Conservation (phyloP, 2,888 invertebrate genomes). For the Drosophila anomalata region DNA sequence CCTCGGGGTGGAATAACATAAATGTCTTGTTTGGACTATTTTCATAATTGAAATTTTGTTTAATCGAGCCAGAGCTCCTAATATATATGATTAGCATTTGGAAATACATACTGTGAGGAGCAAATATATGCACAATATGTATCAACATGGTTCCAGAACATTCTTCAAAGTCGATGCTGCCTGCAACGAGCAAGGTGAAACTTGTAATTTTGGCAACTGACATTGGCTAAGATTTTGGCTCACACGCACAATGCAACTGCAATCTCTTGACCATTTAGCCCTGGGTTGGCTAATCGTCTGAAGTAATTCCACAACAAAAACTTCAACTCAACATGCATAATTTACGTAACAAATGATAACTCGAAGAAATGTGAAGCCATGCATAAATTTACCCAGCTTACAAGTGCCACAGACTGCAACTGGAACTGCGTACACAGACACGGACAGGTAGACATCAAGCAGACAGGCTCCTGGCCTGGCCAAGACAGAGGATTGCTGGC, state of each 20-base stretch:
- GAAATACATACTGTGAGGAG: neutral
- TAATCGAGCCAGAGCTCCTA: constrained; percentile 34
- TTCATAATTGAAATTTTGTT: constrained; percentile 68
- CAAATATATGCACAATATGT: neutral
- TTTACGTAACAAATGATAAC: constrained; percentile 80
- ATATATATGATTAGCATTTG: constrained; percentile 53
- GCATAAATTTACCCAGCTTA: constrained; percentile 76
- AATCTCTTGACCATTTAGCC: constrained; percentile 55
- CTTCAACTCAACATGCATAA: constrained; percentile 78
- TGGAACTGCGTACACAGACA: constrained; percentile 21
- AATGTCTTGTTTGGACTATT: constrained; percentile 50
- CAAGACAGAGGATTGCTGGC: constrained; percentile 69
- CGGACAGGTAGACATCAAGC: constrained; percentile 37
- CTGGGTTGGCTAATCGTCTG: constrained; percentile 67
- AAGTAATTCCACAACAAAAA: constrained; percentile 70
- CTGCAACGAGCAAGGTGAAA: constrained; percentile 22
- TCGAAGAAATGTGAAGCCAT: constrained; percentile 82
- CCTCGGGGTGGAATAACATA: constrained; percentile 34
- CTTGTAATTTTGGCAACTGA: constrained; percentile 47
- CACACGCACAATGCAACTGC: constrained; percentile 7
- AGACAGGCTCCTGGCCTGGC: constrained; percentile 31
- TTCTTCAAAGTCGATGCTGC: constrained; percentile 25
- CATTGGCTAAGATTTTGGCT: constrained; percentile 22
- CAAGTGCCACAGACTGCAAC: constrained; percentile 37
- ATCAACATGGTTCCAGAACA: constrained; percentile 42